Evolutionary conservation across 2,888 invertebrate genomes (phyloP).

Genomic region (Parnassius orleans): DNA sequence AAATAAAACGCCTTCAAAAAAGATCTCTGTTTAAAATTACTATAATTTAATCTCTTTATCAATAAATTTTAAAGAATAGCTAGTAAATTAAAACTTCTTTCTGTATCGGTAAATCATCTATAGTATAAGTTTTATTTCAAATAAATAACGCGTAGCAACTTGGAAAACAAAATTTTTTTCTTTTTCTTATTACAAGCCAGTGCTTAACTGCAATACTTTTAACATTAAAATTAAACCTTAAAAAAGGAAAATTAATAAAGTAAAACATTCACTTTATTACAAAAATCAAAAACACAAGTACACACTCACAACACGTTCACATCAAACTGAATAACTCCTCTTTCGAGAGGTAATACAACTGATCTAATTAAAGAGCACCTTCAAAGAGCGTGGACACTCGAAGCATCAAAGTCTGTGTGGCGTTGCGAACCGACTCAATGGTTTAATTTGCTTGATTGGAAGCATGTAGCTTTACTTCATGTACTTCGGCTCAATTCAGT

Average conservation of each 20-base stretch:
- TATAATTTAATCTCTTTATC: too few relatives aligned
- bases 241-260: neutral
- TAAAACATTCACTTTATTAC: neutral
- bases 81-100: too few relatives aligned
- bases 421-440: slow-evolving; percentile 1
- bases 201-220: too few relatives aligned
- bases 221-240: too few relatives aligned
- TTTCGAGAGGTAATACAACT: slow-evolving; percentile 8
- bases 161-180: too few relatives aligned
- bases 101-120: too few relatives aligned
- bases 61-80: too few relatives aligned
- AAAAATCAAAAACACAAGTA: neutral
- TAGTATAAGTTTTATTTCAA: too few relatives aligned
- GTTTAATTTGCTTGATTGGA: slow-evolving; percentile 23
- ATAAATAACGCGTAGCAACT: too few relatives aligned
- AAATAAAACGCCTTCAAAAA: too few relatives aligned
- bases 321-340: neutral
- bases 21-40: too few relatives aligned
- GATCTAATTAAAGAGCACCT: slow-evolving; percentile 17
- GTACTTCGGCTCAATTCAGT: neutral
- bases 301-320: neutral
- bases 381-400: slow-evolving; percentile 7
- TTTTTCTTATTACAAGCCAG: too few relatives aligned
- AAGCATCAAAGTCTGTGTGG: slow-evolving; percentile 2
- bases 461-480: slow-evolving; percentile 1